A percentile compares a stretch with the other conserved stretches of the same genome.
These are phyloP conservation scores for Leptinotarsa peninsularis DNA, from an alignment of 2,888 invertebrate species.

Conservation along the genomic window DNA sequence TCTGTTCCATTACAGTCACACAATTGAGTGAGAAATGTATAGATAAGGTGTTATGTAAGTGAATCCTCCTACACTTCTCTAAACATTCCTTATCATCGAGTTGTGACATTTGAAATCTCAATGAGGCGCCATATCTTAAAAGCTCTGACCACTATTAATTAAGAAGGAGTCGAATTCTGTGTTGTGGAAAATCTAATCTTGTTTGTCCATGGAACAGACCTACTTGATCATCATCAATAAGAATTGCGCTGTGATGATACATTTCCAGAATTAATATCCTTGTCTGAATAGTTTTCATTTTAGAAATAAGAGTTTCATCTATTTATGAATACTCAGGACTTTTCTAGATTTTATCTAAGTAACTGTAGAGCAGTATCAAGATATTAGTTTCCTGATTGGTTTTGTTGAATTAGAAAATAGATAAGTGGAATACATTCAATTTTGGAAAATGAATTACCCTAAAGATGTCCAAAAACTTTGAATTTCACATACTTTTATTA, in stretches of 20 bases:
- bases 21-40: constrained; percentile 36
- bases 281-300: too few species aligned
- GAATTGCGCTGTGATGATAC: constrained; percentile 20
- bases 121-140: constrained; percentile 53
- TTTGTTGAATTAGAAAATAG: too few species aligned
- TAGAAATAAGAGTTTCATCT: too few species aligned
- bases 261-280: too few species aligned
- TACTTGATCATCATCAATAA: constrained; percentile 38
- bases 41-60: constrained; percentile 38
- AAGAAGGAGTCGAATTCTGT: constrained; percentile 38
- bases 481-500: too few species aligned
- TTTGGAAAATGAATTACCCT: too few species aligned
- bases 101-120: constrained; percentile 53
- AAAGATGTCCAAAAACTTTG: too few species aligned
- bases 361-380: too few species aligned
- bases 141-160: constrained; percentile 52
- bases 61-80: constrained; percentile 33
- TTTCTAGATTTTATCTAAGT: too few species aligned
- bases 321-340: too few species aligned
- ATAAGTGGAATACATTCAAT: too few species aligned
- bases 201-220: constrained; percentile 36
- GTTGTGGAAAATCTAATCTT: constrained; percentile 40
- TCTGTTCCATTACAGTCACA: constrained; percentile 51
- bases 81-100: constrained; percentile 43
- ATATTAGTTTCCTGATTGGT: too few species aligned